Conservation (phyloP, 2,797 vertebrate species). For the Bradypus variegatus region DNA sequence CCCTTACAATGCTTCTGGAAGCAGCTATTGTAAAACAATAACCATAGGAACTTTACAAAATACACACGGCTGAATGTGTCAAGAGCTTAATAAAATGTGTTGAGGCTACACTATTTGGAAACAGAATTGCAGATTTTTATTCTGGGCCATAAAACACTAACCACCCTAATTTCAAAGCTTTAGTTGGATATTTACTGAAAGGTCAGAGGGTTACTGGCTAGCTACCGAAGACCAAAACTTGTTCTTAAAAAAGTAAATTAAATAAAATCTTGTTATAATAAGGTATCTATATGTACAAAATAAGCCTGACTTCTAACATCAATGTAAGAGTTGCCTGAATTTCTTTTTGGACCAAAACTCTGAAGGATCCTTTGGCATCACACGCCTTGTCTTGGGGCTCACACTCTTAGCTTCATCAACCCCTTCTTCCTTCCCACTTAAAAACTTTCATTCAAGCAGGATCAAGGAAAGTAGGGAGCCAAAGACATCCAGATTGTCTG, state of each 20-base stretch:
- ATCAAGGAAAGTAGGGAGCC: slow-evolving; percentile 45
- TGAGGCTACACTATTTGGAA: slow-evolving; percentile 76
- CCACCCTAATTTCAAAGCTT: slow-evolving; percentile 74
- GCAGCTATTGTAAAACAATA: slow-evolving; percentile 87
- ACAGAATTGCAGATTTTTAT: slow-evolving; percentile 79
- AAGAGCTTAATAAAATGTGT: slow-evolving; percentile 77
- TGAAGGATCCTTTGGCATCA: neutral
- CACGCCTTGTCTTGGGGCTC: neutral
- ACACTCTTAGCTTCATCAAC: neutral
- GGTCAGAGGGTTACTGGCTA: slow-evolving; percentile 77
- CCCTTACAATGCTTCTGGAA: slow-evolving; percentile 85
- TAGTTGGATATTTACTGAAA: slow-evolving; percentile 73
- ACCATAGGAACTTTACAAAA: slow-evolving; percentile 88
- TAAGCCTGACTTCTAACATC: slow-evolving; percentile 18
- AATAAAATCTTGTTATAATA: slow-evolving; percentile 36
- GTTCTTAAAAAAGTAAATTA: slow-evolving; percentile 57
- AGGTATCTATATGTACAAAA: slow-evolving; percentile 1
- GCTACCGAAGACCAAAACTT: slow-evolving; percentile 66
- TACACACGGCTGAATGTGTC: slow-evolving; percentile 79
- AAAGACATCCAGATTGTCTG: slow-evolving; percentile 30
- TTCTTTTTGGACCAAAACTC: slow-evolving; percentile 18
- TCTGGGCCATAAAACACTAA: slow-evolving; percentile 78
- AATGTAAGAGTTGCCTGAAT: neutral
- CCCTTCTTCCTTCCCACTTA: slow-evolving; percentile 19
- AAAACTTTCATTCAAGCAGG: slow-evolving; percentile 50